Percentiles rank a stretch among this genome's conserved stretches.
Evolutionary conservation across 1,140 invertebrate species (phyloP).

Genomic region (Drosophila albomicans): DNA sequence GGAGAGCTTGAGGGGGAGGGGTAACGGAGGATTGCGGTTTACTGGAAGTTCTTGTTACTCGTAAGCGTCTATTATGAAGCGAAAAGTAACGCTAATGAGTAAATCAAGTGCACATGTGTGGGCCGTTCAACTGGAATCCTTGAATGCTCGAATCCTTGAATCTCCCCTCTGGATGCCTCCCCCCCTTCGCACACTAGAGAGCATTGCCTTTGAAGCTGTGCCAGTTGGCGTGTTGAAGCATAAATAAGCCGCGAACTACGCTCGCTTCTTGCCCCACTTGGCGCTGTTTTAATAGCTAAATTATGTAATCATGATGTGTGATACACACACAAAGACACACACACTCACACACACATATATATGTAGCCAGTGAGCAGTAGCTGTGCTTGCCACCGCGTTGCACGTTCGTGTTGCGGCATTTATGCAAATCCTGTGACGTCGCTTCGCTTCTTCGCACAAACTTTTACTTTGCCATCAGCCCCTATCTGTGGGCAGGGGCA

Average conservation of each 20-base stretch:
- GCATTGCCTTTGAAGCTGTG: conserved; percentile 70
- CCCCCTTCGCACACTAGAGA: background rate
- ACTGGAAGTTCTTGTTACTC: conserved; percentile 57
- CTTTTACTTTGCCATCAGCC: conserved; percentile 65
- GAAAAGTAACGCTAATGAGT: conserved; percentile 83
- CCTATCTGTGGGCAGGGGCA: background rate
- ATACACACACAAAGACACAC: conserved; percentile 60
- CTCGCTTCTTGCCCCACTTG: conserved; percentile 36
- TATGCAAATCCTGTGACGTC: conserved; percentile 73
- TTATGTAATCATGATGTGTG: conserved; percentile 84
- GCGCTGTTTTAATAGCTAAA: conserved; percentile 80
- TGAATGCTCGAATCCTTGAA: too few relatives aligned
- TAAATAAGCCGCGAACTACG: conserved; percentile 68
- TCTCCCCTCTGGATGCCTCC: background rate
- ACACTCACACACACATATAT: conserved; percentile 36
- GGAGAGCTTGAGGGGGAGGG: background rate
- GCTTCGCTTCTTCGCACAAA: conserved; percentile 68
- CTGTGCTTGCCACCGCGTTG: conserved; percentile 20
- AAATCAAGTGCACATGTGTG: conserved; percentile 82
- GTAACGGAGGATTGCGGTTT: conserved; percentile 29
- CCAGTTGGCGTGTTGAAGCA: conserved; percentile 77
- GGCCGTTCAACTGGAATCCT: conserved; percentile 69
- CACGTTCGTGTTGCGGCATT: conserved; percentile 66
- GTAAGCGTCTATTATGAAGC: conserved; percentile 78
- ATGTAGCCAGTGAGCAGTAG: background rate